These are phyloP conservation scores for Pyrrhia umbra DNA, from an alignment of 2,888 invertebrate genomes.

Conservation along the genomic window DNA sequence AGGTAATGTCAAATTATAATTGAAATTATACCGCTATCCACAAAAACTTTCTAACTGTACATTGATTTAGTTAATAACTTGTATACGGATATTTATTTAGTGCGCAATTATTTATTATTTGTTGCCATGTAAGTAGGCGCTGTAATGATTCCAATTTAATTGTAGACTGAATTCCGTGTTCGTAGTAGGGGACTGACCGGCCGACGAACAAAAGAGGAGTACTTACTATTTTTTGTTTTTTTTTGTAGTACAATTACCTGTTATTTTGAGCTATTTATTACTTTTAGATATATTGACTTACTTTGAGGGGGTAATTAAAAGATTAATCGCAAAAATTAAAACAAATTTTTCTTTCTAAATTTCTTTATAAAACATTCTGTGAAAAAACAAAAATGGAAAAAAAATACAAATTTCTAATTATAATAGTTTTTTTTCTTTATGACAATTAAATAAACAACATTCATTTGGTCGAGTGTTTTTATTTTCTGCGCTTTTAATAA, in stretches of 20 bases:
- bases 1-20: slow-evolving; percentile 36
- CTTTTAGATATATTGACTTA: no score
- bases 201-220: background rate
- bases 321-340: no score
- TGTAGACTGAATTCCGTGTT: slow-evolving; percentile 66
- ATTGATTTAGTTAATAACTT: slow-evolving; percentile 60
- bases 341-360: no score
- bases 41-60: slow-evolving; percentile 47
- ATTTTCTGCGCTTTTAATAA: no score
- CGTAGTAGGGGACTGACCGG: slow-evolving; percentile 50
- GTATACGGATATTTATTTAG: slow-evolving; percentile 68
- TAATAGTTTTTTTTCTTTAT: no score
- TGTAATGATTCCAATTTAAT: slow-evolving; percentile 77
- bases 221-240: background rate
- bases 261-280: background rate
- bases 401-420: no score
- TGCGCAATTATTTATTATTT: slow-evolving; percentile 74
- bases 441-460: no score
- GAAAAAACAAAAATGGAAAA: no score
- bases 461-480: no score
- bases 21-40: slow-evolving; percentile 41
- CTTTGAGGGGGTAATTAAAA: no score
- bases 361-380: no score
- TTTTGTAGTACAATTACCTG: background rate
- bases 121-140: slow-evolving; percentile 70